phyloP scores from a whole-genome alignment of 2,113 vertebrate species.

The Micronycteris hirsuta region DNA sequence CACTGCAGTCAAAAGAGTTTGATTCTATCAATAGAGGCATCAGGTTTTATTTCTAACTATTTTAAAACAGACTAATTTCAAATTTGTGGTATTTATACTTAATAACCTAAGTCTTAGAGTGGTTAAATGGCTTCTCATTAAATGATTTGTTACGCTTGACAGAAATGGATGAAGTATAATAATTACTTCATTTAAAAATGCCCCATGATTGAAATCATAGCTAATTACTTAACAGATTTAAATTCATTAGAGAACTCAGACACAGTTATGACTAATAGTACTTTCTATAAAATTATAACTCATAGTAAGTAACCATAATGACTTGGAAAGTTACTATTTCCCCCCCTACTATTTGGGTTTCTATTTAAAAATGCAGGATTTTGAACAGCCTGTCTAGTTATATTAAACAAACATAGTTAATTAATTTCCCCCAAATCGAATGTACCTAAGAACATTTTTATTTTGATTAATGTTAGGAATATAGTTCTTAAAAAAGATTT shows the following conservation, averaged over 20 bases:
- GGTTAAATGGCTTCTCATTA: not conserved
- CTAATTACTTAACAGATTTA: conserved; percentile 18
- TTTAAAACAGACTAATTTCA: not conserved
- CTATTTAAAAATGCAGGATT: not conserved
- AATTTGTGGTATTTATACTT: not conserved
- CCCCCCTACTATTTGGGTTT: not conserved
- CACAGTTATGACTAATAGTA: not conserved
- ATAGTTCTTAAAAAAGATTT: not conserved
- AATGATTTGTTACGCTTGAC: not conserved
- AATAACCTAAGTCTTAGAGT: not conserved
- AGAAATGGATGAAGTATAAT: not conserved
- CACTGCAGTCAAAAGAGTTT: not conserved
- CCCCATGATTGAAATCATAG: not conserved
- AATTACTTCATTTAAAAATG: not conserved
- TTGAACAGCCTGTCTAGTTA: not conserved
- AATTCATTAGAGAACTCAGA: not conserved
- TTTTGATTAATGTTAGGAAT: not conserved
- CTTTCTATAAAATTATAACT: conserved; percentile 8
- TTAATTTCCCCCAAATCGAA: not conserved
- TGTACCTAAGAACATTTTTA: not conserved
- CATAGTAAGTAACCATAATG: not conserved
- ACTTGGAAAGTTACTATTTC: conserved; percentile 5
- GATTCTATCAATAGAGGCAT: not conserved
- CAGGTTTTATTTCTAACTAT: not conserved
- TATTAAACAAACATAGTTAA: not conserved